Percentiles rank a stretch among this genome's conserved stretches.
These are phyloP conservation scores for Meriones psammophilus DNA, from an alignment of 2,797 vertebrate species.

Conservation along the genomic window DNA sequence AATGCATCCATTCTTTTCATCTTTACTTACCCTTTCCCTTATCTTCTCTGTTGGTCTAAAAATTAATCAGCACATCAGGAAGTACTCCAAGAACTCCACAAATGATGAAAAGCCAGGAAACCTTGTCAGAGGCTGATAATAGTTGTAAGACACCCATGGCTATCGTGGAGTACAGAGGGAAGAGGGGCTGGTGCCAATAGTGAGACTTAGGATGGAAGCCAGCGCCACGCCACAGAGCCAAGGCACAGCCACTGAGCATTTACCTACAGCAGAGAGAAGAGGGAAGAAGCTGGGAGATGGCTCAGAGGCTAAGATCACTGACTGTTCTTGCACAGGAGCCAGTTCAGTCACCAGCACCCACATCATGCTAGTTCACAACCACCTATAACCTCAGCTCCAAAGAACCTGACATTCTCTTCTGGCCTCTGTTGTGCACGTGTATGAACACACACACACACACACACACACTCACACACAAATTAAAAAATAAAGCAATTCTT, in stretches of 20 bases:
- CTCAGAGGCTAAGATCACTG: not conserved
- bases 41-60: no score
- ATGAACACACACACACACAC: not conserved
- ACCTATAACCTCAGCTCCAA: not conserved
- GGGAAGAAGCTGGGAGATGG: not conserved
- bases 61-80: not conserved
- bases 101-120: no score
- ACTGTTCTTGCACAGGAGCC: not conserved
- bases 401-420: not conserved
- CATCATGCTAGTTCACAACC: not conserved
- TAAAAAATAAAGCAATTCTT: not conserved
- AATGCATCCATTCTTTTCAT: accelerated
- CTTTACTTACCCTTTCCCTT: not conserved
- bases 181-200: no score
- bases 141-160: not conserved
- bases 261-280: not conserved
- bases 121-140: no score
- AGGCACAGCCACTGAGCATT: not conserved
- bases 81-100: not conserved
- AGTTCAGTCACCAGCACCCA: not conserved
- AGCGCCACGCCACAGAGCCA: not conserved
- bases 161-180: not conserved
- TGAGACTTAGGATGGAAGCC: not conserved
- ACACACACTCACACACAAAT: not conserved
- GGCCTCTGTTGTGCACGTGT: not conserved